Conservation (phyloP, 2,888 invertebrate genomes). For the Cheilosia vulpina region DNA sequence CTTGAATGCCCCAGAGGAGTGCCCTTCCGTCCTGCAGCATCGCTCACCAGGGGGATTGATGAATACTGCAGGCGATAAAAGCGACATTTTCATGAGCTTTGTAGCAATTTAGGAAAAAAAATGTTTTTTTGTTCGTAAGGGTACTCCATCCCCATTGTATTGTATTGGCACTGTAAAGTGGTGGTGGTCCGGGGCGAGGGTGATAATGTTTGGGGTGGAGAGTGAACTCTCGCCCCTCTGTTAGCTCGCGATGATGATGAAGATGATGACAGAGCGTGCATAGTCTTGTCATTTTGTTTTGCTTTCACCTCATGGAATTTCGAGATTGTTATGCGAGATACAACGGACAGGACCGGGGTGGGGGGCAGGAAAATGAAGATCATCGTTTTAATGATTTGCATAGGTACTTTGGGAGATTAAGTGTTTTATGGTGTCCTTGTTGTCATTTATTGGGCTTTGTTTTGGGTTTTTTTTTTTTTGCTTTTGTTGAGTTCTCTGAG, state of each 20-base stretch:
- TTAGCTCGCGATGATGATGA: conserved; percentile 52
- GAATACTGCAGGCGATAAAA: conserved; percentile 72
- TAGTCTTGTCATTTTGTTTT: conserved; percentile 70
- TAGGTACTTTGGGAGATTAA: conserved; percentile 74
- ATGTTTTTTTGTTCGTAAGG: conserved; percentile 59
- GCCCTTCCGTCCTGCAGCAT: conserved; percentile 37
- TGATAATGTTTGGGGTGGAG: conserved; percentile 22
- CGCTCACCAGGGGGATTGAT: conserved; percentile 56
- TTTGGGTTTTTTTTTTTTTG: conserved; percentile 45
- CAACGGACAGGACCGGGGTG: conserved; percentile 8
- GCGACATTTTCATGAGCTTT: conserved; percentile 71
- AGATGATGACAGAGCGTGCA: conserved; percentile 60
- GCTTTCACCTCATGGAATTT: conserved; percentile 66
- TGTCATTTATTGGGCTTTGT: conserved; percentile 73
- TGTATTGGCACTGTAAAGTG: conserved; percentile 69
- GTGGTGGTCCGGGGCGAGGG: conserved; percentile 17
- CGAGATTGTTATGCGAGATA: conserved; percentile 50
- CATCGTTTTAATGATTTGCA: conserved; percentile 74
- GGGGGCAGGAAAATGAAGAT: conserved; percentile 51
- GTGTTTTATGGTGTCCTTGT: conserved; percentile 74
- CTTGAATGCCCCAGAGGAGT: conserved; percentile 61
- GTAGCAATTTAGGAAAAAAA: conserved; percentile 58
- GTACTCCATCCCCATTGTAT: conserved; percentile 71
- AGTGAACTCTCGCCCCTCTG: conserved; percentile 54
- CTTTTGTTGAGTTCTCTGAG: conserved; percentile 29